A percentile compares a stretch with the other conserved stretches of the same genome.
Conservation (phyloP, 2,797 vertebrate genomes). For the Prunella strophiata region DNA sequence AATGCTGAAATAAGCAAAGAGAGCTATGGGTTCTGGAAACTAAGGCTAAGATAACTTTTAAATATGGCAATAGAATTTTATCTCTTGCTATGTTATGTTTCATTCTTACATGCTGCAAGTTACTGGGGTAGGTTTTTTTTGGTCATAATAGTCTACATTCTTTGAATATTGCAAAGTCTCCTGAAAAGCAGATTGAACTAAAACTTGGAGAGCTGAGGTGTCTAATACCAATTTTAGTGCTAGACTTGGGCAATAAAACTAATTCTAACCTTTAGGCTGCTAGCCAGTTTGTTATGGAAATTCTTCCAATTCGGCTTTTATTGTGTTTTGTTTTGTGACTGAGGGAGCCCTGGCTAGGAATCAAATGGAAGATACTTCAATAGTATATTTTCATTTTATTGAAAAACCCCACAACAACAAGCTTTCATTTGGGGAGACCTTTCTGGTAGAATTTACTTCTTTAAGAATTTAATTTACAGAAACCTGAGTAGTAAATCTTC, state of each 20-base stretch:
- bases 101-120: neutral
- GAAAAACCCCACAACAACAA: neutral
- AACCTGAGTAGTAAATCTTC: neutral
- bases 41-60: neutral
- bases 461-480: neutral
- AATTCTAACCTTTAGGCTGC: neutral
- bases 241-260: slow-evolving; percentile 1
- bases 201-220: slow-evolving; percentile 10
- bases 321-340: slow-evolving; percentile 29
- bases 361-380: neutral
- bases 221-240: neutral
- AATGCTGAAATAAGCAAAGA: neutral
- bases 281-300: neutral
- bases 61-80: neutral
- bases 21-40: neutral
- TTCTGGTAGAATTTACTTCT: neutral
- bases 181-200: slow-evolving; percentile 27
- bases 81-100: neutral
- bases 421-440: neutral
- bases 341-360: neutral
- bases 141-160: neutral
- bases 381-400: neutral
- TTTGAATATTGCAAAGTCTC: neutral
- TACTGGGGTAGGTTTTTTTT: neutral
- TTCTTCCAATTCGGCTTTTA: slow-evolving; percentile 49